phyloP scores from a whole-genome alignment of 1,140 invertebrate species.

The Eumaeus atala region DNA sequence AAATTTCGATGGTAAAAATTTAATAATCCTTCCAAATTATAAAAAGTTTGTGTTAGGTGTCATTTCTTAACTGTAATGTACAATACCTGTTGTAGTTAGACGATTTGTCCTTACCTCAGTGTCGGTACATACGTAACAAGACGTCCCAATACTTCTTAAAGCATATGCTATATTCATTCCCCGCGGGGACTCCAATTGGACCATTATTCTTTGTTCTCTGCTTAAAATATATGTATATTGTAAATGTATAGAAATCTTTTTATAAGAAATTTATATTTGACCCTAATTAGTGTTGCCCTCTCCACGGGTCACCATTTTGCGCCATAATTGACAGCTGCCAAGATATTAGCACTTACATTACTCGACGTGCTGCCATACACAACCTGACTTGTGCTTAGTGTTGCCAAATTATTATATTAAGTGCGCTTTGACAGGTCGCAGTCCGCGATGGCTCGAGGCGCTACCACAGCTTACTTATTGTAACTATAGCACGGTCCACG shows the following conservation, averaged over 20 bases:
- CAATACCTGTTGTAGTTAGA: too few relatives aligned
- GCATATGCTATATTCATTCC: neutral
- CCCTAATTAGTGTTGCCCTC: conserved; percentile 20
- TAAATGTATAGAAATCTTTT: conserved; percentile 16
- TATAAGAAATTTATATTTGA: conserved; percentile 2
- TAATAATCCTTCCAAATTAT: too few relatives aligned
- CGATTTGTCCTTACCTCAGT: conserved; percentile 1
- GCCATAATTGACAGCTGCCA: conserved; percentile 16
- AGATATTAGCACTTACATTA: conserved; percentile 1
- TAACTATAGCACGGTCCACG: conserved; percentile 30
- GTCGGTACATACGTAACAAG: conserved; percentile 1
- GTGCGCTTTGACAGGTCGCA: neutral
- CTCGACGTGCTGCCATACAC: neutral
- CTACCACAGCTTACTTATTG: conserved; percentile 18
- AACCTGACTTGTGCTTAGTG: neutral
- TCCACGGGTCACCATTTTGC: neutral
- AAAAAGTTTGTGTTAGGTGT: too few relatives aligned
- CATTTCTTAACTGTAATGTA: too few relatives aligned
- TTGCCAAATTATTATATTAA: conserved; percentile 10
- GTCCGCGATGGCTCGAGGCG: conserved; percentile 8
- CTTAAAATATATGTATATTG: conserved; percentile 15
- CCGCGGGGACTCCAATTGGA: neutral
- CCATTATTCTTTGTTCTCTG: conserved; percentile 6
- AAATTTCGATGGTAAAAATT: too few relatives aligned
- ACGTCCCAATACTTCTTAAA: conserved; percentile 5